These are phyloP conservation scores for Chionoecetes opilio DNA, from an alignment of 1,140 invertebrate genomes.

Conservation along the genomic window DNA sequence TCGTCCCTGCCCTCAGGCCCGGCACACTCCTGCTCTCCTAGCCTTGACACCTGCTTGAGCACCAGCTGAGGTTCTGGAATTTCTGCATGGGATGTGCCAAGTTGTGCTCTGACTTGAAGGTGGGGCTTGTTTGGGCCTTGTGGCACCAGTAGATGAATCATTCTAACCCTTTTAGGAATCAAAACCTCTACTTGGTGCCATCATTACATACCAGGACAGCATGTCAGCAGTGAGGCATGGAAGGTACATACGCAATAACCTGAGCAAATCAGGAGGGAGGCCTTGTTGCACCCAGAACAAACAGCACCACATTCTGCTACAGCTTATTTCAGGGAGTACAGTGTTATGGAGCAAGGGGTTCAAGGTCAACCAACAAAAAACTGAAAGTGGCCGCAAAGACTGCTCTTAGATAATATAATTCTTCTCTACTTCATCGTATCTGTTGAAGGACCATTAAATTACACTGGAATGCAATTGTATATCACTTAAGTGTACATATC, in stretches of 20 bases:
- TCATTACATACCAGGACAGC: background rate
- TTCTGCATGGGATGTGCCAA: background rate
- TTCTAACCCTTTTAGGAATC: no score
- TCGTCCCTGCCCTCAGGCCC: background rate
- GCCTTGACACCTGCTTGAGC: background rate
- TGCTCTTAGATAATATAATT: background rate
- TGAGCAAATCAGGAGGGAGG: background rate
- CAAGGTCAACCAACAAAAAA: no score
- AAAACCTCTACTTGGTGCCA: no score
- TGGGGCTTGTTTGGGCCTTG: background rate
- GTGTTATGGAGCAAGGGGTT: no score
- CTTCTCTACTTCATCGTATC: background rate
- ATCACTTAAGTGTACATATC: background rate
- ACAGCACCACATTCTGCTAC: no score
- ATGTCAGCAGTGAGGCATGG: background rate
- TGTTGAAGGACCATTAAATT: background rate
- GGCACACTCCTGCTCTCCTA: background rate
- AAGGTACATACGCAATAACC: background rate
- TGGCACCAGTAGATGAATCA: background rate
- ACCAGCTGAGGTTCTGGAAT: background rate
- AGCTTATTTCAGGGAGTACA: no score
- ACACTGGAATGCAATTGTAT: background rate
- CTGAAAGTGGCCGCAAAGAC: background rate
- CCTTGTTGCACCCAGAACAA: no score
- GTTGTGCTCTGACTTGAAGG: background rate